Evolutionary conservation across 2,113 vertebrate genomes (phyloP).

Genomic region (Oxyruncus cristatus): DNA sequence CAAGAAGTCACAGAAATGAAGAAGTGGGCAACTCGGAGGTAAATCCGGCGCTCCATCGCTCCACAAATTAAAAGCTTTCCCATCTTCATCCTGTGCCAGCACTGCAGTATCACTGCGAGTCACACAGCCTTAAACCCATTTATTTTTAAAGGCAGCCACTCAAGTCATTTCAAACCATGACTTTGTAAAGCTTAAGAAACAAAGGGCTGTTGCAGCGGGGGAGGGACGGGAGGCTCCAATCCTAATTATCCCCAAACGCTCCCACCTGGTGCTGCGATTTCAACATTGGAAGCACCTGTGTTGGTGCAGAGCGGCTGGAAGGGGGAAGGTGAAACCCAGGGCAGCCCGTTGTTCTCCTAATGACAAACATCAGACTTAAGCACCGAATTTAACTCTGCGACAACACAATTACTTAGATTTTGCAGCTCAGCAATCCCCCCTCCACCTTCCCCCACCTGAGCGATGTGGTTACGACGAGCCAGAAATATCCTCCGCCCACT

Average conservation of each 20-base stretch:
- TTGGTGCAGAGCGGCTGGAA: background rate
- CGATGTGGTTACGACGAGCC: accelerated
- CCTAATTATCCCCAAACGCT: accelerated
- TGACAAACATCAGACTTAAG: accelerated
- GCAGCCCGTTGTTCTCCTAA: accelerated
- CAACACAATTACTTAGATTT: accelerated
- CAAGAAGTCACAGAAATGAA: background rate
- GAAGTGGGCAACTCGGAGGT: accelerated
- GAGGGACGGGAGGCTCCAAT: background rate
- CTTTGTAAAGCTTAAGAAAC: accelerated
- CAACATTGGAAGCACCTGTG: background rate
- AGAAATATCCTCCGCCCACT: accelerated
- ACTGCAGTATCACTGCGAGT: accelerated
- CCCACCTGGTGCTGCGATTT: background rate
- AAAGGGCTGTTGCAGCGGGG: accelerated
- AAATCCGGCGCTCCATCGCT: accelerated
- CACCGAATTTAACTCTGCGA: accelerated
- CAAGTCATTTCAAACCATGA: accelerated
- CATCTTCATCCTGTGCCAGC: background rate
- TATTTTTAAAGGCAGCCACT: background rate
- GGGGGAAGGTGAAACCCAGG: background rate
- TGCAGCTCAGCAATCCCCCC: background rate
- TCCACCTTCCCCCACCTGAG: background rate
- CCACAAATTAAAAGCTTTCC: accelerated
- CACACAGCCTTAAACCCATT: background rate